Base-by-base conservation (phyloP, 2,888 invertebrate species). In the Nysson spinosus region DNA sequence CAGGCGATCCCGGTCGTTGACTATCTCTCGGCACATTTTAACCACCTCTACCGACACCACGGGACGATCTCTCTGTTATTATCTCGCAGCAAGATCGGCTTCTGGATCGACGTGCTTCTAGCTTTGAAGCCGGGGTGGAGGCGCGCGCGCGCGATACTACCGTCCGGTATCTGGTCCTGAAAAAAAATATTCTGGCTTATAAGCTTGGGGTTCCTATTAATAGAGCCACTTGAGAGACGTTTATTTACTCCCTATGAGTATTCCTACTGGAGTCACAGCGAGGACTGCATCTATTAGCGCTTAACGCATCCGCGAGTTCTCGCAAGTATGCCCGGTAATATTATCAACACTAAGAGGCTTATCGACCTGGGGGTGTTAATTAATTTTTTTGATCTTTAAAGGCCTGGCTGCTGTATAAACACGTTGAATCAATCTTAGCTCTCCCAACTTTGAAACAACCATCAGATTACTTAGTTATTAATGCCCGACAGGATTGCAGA, bases 121-220 rank as follows among this genome's bases (percentile, higher is more conserved):
- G 61, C 69, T 66, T 66, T 58, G 46, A 57, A 69, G 42, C 51
- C 52, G 24, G 14, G 40, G 66, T 43, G 39, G 37, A 40, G 54
- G 32, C 46, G 42, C 57, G 24, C 20, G 34, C 35, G 30, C 35
- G 44, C 50, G 65, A 62, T 70, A 75, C 46, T 49, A 39, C 49
- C 58, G 37, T 49, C 32, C 17, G 43, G 46, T 69, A 78, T 77
- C 80, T 73, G 63, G 77, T 72, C 56, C 26, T 7, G 54, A 65
- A 72, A 76, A 72, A 78, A 75, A 63, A 54, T 56, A 63, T 60
- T 64, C 67, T 64, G 44, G 69, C 77, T 75, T 72, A 72, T 74
- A 78, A 76, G 72, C 80, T 69, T 67, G 65, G 62, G 62, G 72
- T n/a, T 75, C 65, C 70, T 80, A 78, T 80, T 80, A 79, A 80